Percentiles rank a stretch among this genome's conserved stretches.
These are phyloP conservation scores for Xenopus petersii DNA, from an alignment of 2,797 vertebrate species.

Conservation along the genomic window DNA sequence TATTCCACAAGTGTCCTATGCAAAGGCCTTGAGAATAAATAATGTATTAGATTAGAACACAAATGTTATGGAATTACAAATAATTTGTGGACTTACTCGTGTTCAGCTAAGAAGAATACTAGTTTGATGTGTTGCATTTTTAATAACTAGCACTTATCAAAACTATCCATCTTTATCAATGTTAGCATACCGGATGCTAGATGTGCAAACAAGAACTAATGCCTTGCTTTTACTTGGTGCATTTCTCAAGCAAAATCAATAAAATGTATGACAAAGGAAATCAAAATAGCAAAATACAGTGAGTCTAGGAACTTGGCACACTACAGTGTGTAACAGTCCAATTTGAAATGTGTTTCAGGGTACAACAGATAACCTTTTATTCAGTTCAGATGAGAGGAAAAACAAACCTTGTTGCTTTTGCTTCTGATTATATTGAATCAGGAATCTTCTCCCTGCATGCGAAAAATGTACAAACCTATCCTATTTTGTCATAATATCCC, in stretches of 20 bases:
- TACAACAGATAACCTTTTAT: constrained; percentile 3
- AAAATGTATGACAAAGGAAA: background rate
- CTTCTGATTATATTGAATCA: background rate
- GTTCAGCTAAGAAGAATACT: no score
- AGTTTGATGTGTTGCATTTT: no score
- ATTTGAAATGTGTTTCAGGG: background rate
- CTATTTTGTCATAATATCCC: background rate
- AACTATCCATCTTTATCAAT: no score
- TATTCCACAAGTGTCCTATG: no score
- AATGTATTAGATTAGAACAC: no score
- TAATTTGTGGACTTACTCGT: no score
- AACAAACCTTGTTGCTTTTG: background rate
- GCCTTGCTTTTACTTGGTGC: background rate
- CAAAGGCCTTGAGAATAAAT: no score
- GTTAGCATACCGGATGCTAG: no score
- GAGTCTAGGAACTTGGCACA: background rate
- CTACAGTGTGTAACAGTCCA: background rate
- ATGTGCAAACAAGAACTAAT: background rate
- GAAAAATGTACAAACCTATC: background rate
- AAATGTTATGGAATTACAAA: no score
- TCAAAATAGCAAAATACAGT: background rate
- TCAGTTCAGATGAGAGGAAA: background rate
- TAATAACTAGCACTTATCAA: no score
- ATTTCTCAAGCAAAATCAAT: background rate
- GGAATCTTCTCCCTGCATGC: background rate